Evolutionary conservation across 2,888 invertebrate species (phyloP).

Genomic region (Holacanthella duospinosa): DNA sequence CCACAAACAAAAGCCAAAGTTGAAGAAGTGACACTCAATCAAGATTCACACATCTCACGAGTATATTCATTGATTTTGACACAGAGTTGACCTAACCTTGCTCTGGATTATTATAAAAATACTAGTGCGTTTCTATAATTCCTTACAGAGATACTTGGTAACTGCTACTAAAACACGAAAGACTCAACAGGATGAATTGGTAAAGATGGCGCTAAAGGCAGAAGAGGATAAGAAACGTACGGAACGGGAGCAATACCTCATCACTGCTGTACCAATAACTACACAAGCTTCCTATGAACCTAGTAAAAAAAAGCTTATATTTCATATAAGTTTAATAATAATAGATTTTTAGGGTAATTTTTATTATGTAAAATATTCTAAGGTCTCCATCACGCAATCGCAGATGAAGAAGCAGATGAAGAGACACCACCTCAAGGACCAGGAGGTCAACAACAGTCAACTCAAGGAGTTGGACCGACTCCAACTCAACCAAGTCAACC

Average conservation of each 20-base stretch:
- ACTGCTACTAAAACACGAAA: constrained; percentile 97
- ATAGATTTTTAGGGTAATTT: constrained; percentile 4
- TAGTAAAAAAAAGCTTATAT: constrained; percentile 64
- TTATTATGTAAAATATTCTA: not conserved
- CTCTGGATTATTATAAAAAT: not conserved
- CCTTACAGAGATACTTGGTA: constrained; percentile 70
- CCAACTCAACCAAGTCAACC: constrained; percentile 10
- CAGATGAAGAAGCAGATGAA: constrained; percentile 35
- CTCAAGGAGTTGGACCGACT: not conserved
- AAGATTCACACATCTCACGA: constrained; percentile 73
- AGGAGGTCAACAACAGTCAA: constrained; percentile 6
- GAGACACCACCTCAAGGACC: constrained; percentile 25
- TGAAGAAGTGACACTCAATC: constrained; percentile 95
- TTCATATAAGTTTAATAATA: not conserved
- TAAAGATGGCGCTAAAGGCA: constrained; percentile 85
- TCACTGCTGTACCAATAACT: constrained; percentile 90
- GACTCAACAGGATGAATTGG: constrained; percentile 97
- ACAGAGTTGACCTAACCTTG: constrained; percentile 1
- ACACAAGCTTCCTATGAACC: constrained; percentile 94
- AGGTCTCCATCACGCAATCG: constrained; percentile 36
- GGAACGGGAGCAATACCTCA: constrained; percentile 88
- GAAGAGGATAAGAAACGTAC: constrained; percentile 89
- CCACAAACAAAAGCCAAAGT: constrained; percentile 96
- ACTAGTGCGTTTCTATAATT: not conserved
- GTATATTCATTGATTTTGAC: constrained; percentile 8